Evolutionary conservation across 1,140 invertebrate species (phyloP), one percentile per base, ranked within the genome.

Genomic region (Cheumatopsyche charites): DNA sequence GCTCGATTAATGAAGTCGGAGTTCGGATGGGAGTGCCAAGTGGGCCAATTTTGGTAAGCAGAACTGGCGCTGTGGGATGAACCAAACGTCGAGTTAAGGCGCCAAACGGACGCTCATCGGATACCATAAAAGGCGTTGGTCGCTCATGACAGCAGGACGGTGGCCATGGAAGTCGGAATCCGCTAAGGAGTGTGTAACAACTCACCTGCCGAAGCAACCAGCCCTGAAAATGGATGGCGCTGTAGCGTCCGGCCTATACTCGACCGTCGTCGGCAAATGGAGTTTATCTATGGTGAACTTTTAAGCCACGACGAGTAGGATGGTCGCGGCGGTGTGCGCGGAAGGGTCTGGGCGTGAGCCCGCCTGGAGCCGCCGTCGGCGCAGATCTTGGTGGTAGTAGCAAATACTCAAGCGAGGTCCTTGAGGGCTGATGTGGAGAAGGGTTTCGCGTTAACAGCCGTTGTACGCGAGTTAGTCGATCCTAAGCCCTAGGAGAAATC

Each of bases 11-110:
- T 82, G 80, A 80, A 81, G 80, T 78, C 77, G 79, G 78, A 78
- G 78, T 77, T 80, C 79, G 81, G 83, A 86, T 89, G 83, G 85
- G 84, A 87, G 89, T 88, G 87, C 88, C 88, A 86, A 92, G 90
- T 92, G 91, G 90, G 90, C 91, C 91, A 92, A 86, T 92, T 93
- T 93, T 92, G 90, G 91, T 93, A 92, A 93, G 90, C 90, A 93
- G 91, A 93, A 93, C 91, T 93, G 91, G 91, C 89, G 92, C 86
- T 93, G 91, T 87, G 90, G 89, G 90, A 92, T 91, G 90, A 91
- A 91, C 89, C 88, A 86, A 90, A 90, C 87, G 88, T 85, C 79
- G 86, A 86, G 89, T 89, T 90, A 90, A 87, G 85, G 88, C 84
- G 88, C 88, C 87, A 76, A 87, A 90, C 84, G 78, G 78, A 82